Base-by-base conservation (phyloP, 2,797 vertebrate genomes). In the Dermochelys coriacea region DNA sequence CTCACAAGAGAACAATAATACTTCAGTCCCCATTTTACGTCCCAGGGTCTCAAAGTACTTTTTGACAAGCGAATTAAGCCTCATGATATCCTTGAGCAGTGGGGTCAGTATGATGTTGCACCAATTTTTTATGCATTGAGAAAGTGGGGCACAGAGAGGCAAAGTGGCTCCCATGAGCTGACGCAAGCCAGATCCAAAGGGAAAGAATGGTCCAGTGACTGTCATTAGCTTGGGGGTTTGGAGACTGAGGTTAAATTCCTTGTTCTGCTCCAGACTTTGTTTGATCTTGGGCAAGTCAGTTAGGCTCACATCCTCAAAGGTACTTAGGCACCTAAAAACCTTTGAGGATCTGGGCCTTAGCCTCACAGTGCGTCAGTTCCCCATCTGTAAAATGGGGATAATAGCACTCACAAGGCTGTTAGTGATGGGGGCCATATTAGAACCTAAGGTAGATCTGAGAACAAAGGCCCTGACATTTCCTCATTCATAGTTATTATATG, bases 51-150 rank as follows among this genome's bases (percentile, higher is more conserved):
- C 54, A 78, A 52, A 92, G 84, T 34, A 88, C 82, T 85, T 91
- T 83, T 95, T 19, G 21, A 87, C 92, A 93, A 7, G 78, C 89
- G 93, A 87, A 91, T 95, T 91, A 90, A 92, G 88, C 88, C 80
- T 80, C 82, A 85, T 64, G 87, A 12, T n/a, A 84, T 80, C 78
- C 91, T 87, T 83, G 25, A 91, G 80, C 19, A 86, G 54, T 21
- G 83, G 51, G 90, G 61, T 78, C 80, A 82, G 6, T 25, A 41
- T 83, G 41, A n/a, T 27, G 47, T 12, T 37, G 19, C 34, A 37
- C 19, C n/a, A 37, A 4, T 34, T 68, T 68, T 68, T 68, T 41
- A 68, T 21, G n/a, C n/a, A 37, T 5, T 37, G 6, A n/a, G 27
- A 3, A 23, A 74, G 49, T 90, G 34, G 50, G 77, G 19, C 2